A percentile compares a stretch with the other conserved stretches of the same genome.
Evolutionary conservation across 2,113 vertebrate genomes (phyloP).

Genomic region (Rhabdomys dilectus): DNA sequence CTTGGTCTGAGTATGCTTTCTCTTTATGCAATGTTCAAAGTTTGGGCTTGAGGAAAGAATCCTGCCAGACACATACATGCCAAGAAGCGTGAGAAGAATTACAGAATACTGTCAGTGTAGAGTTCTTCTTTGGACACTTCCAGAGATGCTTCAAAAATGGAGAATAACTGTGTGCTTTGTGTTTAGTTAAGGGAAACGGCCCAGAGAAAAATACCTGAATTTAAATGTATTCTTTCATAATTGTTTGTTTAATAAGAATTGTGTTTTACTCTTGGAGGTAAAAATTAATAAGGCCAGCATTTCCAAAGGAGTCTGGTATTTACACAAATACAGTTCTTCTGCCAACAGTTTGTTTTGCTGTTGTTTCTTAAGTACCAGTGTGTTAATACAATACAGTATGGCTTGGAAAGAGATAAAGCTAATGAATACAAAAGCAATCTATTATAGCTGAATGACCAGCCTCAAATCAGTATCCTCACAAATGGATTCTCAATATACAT

Average conservation of each 20-base stretch:
- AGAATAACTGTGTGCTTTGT: neutral
- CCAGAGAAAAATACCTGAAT: neutral
- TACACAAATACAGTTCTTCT: neutral
- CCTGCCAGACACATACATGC: neutral
- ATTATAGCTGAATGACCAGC: neutral
- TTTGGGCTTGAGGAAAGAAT: conserved; percentile 40
- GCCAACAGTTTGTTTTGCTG: neutral
- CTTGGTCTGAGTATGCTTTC: neutral
- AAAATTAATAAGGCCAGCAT: conserved; percentile 13
- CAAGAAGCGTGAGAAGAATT: neutral
- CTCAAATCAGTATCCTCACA: neutral
- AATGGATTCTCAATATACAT: neutral
- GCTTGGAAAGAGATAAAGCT: neutral
- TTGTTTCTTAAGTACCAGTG: neutral
- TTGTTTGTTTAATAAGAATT: neutral
- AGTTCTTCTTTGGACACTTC: neutral
- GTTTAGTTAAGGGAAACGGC: neutral
- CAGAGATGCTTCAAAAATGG: neutral
- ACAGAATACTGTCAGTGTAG: neutral
- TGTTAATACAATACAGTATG: neutral
- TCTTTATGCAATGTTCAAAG: neutral
- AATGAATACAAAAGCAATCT: no score
- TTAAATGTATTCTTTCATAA: neutral
- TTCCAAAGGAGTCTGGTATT: neutral
- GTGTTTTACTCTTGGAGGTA: neutral